A percentile compares a stretch with the other conserved stretches of the same genome.
These are phyloP conservation scores for Oligia latruncula DNA, from an alignment of 2,888 invertebrate species.

Conservation along the genomic window DNA sequence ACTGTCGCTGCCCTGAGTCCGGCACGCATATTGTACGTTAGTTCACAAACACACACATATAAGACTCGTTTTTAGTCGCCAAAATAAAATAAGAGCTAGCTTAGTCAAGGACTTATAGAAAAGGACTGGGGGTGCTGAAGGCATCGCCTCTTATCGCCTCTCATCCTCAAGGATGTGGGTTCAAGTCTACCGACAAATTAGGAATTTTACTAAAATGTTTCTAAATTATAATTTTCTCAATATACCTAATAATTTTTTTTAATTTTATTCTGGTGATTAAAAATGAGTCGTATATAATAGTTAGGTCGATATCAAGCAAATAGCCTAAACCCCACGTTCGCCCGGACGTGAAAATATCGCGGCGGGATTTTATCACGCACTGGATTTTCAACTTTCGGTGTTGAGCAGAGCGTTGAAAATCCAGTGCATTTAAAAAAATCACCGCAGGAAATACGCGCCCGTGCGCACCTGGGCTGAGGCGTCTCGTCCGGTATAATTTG, in stretches of 20 bases:
- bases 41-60: slow-evolving; percentile 20
- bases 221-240: no score
- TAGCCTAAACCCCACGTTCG: background rate
- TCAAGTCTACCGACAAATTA: background rate
- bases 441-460: background rate
- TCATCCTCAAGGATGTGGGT: background rate
- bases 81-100: background rate
- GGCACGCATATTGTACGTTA: slow-evolving; percentile 23
- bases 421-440: background rate
- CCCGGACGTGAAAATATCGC: background rate
- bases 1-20: slow-evolving; percentile 82
- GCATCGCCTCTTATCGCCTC: background rate
- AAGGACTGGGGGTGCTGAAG: background rate
- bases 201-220: no score
- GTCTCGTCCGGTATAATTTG: background rate
- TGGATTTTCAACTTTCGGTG: no score
- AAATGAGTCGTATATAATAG: slow-evolving; percentile 12
- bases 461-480: background rate
- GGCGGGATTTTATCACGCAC: background rate
- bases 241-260: no score
- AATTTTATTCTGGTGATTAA: slow-evolving; percentile 6
- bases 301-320: slow-evolving; percentile 8
- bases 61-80: background rate
- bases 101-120: background rate
- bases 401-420: no score